These are phyloP conservation scores for Eupithecia pulchellata DNA, from an alignment of 2,888 invertebrate species.

Conservation along the genomic window DNA sequence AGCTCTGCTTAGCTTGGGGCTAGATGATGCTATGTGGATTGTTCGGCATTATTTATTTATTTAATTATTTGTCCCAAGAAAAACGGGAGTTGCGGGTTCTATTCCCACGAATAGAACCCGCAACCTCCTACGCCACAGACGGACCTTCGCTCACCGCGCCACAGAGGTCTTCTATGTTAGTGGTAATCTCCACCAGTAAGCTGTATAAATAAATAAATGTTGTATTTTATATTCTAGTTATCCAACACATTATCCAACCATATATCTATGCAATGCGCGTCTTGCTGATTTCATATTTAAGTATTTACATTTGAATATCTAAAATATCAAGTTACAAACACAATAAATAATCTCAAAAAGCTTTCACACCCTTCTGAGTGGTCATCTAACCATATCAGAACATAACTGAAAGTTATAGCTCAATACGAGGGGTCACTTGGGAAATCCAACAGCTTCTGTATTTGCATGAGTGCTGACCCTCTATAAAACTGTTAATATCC, in stretches of 20 bases:
- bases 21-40: too few relatives aligned
- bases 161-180: too few relatives aligned
- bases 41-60: too few relatives aligned
- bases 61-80: too few relatives aligned
- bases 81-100: too few relatives aligned
- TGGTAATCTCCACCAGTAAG: too few relatives aligned
- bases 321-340: constrained; percentile 22
- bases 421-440: constrained; percentile 70
- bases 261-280: background rate
- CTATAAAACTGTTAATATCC: constrained; percentile 64
- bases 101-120: too few relatives aligned
- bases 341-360: constrained; percentile 32
- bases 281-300: background rate
- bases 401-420: constrained; percentile 60
- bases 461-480: constrained; percentile 77
- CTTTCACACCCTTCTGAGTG: constrained; percentile 34
- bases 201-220: background rate
- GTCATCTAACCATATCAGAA: constrained; percentile 43
- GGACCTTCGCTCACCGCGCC: too few relatives aligned
- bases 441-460: constrained; percentile 73
- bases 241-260: background rate
- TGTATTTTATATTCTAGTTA: background rate
- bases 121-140: too few relatives aligned
- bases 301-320: background rate
- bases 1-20: too few relatives aligned